A percentile compares a stretch with the other conserved stretches of the same genome.
Conservation (phyloP, 2,113 vertebrate genomes). For the Amblyornis subalaris region DNA sequence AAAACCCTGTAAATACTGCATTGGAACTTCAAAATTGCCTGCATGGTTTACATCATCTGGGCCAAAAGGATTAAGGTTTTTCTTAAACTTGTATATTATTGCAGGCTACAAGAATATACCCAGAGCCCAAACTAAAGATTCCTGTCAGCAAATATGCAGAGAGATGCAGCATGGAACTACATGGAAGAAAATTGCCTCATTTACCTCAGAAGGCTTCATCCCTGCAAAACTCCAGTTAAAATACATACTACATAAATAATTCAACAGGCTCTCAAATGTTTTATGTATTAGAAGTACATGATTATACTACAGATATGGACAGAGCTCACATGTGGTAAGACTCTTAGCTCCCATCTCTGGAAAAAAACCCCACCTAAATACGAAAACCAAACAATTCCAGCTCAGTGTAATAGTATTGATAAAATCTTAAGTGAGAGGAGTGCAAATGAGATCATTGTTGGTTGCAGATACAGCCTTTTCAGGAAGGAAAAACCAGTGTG, state of each 20-base stretch:
- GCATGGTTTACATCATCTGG: not conserved
- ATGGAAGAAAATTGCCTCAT: conserved; percentile 46
- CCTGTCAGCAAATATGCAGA: conserved; percentile 15
- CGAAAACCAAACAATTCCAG: conserved; percentile 24
- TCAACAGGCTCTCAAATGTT: conserved; percentile 47
- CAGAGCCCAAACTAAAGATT: not conserved
- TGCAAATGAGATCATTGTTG: not conserved
- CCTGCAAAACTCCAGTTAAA: conserved; percentile 48
- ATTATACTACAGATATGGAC: conserved; percentile 52
- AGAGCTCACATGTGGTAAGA: conserved; percentile 7
- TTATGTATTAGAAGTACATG: conserved; percentile 57
- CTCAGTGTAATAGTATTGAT: not conserved
- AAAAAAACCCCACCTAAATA: not conserved
- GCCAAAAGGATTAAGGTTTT: conserved; percentile 8
- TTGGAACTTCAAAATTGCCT: not conserved
- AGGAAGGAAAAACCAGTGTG: not conserved
- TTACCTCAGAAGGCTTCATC: conserved; percentile 46
- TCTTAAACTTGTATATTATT: not conserved
- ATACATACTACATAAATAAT: conserved; percentile 54
- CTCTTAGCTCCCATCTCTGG: not conserved
- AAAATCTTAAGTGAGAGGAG: conserved; percentile 12
- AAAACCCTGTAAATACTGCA: not conserved
- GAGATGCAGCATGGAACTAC: conserved; percentile 26
- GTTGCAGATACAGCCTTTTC: not conserved
- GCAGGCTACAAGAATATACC: not conserved